A percentile compares a stretch with the other conserved stretches of the same genome.
Evolutionary conservation across 1,140 invertebrate species (phyloP).

Genomic region (Macrocentrus cingulum): DNA sequence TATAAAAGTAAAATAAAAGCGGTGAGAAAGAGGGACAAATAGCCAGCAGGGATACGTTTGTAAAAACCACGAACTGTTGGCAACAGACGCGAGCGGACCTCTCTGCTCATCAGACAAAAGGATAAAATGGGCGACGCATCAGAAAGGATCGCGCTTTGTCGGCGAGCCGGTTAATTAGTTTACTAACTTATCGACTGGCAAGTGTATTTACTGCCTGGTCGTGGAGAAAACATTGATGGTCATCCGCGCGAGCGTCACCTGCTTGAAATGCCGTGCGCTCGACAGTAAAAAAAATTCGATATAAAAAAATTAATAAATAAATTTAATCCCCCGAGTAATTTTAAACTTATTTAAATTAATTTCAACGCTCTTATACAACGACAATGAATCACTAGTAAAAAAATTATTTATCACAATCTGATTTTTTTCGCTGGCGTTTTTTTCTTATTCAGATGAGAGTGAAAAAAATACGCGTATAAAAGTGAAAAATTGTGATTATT

Average conservation of each 20-base stretch:
- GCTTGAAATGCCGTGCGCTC: constrained; percentile 34
- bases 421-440: no score
- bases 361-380: no score
- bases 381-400: no score
- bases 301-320: no score
- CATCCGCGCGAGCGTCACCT: constrained; percentile 36
- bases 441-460: no score
- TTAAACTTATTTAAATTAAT: no score
- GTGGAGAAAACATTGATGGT: constrained; percentile 38
- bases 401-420: no score
- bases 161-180: constrained; percentile 58
- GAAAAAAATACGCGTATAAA: no score
- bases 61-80: constrained; percentile 43
- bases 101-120: constrained; percentile 20
- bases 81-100: constrained; percentile 35
- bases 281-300: neutral
- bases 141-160: constrained; percentile 45
- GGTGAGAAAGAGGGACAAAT: constrained; percentile 29
- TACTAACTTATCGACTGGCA: constrained; percentile 57
- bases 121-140: neutral
- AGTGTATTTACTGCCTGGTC: constrained; percentile 42
- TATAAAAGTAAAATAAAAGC: constrained; percentile 3
- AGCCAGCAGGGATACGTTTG: constrained; percentile 22
- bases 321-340: no score
- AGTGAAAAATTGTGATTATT: no score